Evolutionary conservation across 2,797 vertebrate species (phyloP).

Genomic region (Balearica regulorum): DNA sequence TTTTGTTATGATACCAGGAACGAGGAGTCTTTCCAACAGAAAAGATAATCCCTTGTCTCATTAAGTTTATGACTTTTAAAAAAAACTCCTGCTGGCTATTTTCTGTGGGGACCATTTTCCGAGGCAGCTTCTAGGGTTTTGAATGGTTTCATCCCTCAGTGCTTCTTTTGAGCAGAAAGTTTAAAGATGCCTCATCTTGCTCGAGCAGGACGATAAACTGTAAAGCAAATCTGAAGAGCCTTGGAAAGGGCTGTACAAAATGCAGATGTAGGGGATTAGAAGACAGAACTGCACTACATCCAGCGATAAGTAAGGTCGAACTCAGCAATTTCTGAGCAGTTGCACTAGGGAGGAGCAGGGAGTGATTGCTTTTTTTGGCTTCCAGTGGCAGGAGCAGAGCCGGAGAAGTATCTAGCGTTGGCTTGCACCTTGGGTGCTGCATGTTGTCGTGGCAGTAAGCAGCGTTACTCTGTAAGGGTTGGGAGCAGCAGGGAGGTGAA

Average conservation of each 20-base stretch:
- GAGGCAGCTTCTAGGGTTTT: conserved; percentile 19
- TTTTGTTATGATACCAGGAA: not conserved
- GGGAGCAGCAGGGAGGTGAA: not conserved
- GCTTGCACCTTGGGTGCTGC: not conserved
- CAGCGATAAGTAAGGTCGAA: conserved; percentile 33
- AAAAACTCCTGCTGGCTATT: not conserved
- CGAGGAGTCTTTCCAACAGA: not conserved
- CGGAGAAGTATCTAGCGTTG: not conserved
- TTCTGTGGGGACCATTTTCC: not conserved
- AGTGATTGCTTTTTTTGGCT: not conserved
- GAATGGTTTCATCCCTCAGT: conserved; percentile 39
- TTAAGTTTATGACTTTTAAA: conserved; percentile 21
- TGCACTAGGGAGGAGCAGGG: not conserved
- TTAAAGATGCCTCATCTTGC: conserved; percentile 52
- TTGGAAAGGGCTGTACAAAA: conserved; percentile 40
- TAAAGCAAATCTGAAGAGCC: conserved; percentile 50
- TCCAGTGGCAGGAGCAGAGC: not conserved
- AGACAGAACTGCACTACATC: conserved; percentile 33
- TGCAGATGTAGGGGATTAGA: conserved; percentile 62
- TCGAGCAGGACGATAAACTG: conserved; percentile 29
- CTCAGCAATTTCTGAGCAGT: conserved; percentile 57
- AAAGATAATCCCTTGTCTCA: conserved; percentile 19
- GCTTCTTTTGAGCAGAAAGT: conserved; percentile 52
- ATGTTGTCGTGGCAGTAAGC: not conserved
- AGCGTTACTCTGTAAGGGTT: not conserved